A percentile compares a stretch with the other conserved stretches of the same genome.
Evolutionary conservation across 2,888 invertebrate genomes (phyloP).

Genomic region (Cheilosia vulpina): DNA sequence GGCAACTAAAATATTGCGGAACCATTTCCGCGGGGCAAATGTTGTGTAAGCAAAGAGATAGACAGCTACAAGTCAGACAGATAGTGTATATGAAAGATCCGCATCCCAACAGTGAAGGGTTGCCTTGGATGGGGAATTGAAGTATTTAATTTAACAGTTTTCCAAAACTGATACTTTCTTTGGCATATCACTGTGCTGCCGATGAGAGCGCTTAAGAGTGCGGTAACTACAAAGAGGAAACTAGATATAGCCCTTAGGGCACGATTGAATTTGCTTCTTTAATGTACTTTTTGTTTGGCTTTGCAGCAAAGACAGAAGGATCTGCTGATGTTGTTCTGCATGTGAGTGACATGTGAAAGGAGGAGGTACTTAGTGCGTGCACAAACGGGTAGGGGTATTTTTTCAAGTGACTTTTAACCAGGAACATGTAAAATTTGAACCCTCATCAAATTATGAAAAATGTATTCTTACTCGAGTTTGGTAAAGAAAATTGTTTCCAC

Average conservation of each 20-base stretch:
- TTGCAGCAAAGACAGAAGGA: neutral
- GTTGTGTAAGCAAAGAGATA: slow-evolving; percentile 43
- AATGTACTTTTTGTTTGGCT: slow-evolving; percentile 38
- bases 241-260: slow-evolving; percentile 8
- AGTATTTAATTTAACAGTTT: slow-evolving; percentile 66
- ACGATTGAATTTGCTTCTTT: slow-evolving; percentile 26
- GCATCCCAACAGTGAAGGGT: neutral
- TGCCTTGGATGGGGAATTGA: slow-evolving; percentile 9
- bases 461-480: slow-evolving; percentile 31
- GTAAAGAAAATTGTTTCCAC: slow-evolving; percentile 29
- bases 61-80: slow-evolving; percentile 31
- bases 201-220: slow-evolving; percentile 12
- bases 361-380: slow-evolving; percentile 46
- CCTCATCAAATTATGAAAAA: neutral
- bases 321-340: neutral
- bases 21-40: slow-evolving; percentile 40
- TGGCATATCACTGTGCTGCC: neutral
- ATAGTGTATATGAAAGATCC: slow-evolving; percentile 20
- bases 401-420: neutral
- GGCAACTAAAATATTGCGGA: slow-evolving; percentile 23
- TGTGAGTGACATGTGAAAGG: slow-evolving; percentile 52
- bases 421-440: neutral
- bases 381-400: slow-evolving; percentile 32
- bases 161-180: slow-evolving; percentile 49
- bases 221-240: slow-evolving; percentile 21